phyloP scores from a whole-genome alignment of 2,888 invertebrate species.

The Cheilosia scutellata region DNA sequence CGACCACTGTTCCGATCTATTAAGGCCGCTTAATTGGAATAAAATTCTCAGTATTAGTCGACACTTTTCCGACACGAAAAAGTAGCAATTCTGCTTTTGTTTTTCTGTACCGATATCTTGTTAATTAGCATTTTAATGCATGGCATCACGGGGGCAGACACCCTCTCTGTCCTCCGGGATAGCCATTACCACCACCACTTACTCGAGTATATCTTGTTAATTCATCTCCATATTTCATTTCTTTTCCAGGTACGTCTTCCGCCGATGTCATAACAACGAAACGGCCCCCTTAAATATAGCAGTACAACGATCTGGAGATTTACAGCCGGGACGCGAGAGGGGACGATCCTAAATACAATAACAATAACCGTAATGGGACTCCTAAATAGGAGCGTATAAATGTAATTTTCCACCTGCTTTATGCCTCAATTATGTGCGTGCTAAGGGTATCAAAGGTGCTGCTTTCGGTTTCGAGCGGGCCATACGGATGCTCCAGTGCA shows the following conservation, averaged over 20 bases:
- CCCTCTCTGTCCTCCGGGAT: constrained; percentile 31
- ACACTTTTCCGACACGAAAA: constrained; percentile 58
- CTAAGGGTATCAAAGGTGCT: constrained; percentile 59
- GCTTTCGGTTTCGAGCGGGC: constrained; percentile 18
- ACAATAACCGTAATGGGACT: constrained; percentile 72
- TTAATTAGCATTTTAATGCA: constrained; percentile 75
- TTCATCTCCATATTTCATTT: constrained; percentile 73
- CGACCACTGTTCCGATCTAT: constrained; percentile 38
- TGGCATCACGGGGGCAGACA: constrained; percentile 64
- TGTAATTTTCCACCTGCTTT: constrained; percentile 75
- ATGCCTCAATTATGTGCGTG: constrained; percentile 75
- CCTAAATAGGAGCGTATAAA: constrained; percentile 71
- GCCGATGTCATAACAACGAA: constrained; percentile 70
- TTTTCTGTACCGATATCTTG: constrained; percentile 48
- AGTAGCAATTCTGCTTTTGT: constrained; percentile 37
- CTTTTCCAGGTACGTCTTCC: constrained; percentile 70
- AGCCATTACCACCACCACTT: constrained; percentile 35
- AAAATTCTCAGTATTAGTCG: constrained; percentile 67
- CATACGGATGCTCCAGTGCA: constrained; percentile 44
- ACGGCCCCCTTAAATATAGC: constrained; percentile 59
- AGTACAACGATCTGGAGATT: constrained; percentile 65
- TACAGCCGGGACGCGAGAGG: constrained; percentile 58
- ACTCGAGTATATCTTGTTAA: constrained; percentile 57
- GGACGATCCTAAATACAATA: constrained; percentile 66
- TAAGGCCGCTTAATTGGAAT: constrained; percentile 64